Evolutionary conservation across 2,113 vertebrate genomes (phyloP).

Genomic region (Cyphomyrus discorhynchus): DNA sequence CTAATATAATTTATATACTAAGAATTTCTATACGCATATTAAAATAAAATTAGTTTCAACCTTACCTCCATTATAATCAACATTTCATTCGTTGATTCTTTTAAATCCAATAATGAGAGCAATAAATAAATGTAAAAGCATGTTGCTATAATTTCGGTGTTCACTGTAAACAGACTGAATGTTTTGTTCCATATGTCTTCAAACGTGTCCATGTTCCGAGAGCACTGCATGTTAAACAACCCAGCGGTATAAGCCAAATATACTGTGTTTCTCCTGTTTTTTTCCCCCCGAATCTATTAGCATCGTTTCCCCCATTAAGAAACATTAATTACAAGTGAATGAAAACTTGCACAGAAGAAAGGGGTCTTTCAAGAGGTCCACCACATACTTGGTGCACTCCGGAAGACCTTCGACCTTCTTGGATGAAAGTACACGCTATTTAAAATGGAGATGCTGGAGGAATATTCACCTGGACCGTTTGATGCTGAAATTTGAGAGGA

Average conservation of each 20-base stretch:
- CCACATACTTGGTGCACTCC: conserved; percentile 26
- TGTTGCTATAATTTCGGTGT: neutral
- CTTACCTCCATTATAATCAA: neutral
- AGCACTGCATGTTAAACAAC: neutral
- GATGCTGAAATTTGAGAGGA: neutral
- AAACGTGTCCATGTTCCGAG: neutral
- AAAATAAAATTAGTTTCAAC: neutral
- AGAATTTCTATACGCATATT: neutral
- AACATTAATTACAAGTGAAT: conserved; percentile 39
- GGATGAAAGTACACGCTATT: conserved; percentile 27
- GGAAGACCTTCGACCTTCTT: conserved; percentile 40
- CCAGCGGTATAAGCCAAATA: neutral
- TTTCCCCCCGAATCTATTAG: conserved; percentile 31
- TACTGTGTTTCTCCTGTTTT: conserved; percentile 1
- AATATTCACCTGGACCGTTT: conserved; percentile 32
- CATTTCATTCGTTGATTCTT: neutral
- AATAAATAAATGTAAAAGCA: neutral
- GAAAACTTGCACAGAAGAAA: conserved; percentile 31
- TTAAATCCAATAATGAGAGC: neutral
- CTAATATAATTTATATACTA: no score
- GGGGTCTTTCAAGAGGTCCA: conserved; percentile 35
- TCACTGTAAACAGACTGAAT: neutral
- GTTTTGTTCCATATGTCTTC: neutral
- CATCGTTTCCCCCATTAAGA: conserved; percentile 41
- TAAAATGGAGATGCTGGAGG: conserved; percentile 18